Conservation (phyloP, 2,113 vertebrate genomes). For the Colistium nudipinnis region DNA sequence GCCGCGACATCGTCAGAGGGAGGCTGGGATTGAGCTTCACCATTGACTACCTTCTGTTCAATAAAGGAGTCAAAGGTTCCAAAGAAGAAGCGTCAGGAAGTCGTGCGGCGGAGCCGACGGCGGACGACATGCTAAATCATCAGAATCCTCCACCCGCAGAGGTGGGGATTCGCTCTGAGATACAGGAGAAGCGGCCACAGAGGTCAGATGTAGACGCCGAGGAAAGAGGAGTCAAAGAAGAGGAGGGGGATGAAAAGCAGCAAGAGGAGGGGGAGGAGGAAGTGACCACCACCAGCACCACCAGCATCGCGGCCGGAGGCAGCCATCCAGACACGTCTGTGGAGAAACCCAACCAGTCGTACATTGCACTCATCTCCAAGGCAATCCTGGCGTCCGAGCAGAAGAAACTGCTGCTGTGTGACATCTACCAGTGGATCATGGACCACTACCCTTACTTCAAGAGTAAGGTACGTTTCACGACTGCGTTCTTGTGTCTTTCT, state of each 20-base stretch:
- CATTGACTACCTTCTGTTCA: conserved; percentile 84
- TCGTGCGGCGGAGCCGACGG: conserved; percentile 37
- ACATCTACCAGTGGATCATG: conserved; percentile 92
- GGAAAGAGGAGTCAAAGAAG: conserved; percentile 44
- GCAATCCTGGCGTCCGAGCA: conserved; percentile 85
- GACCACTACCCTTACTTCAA: conserved; percentile 88
- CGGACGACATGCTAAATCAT: conserved; percentile 40
- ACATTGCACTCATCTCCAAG: conserved; percentile 87
- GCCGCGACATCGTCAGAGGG: conserved; percentile 29
- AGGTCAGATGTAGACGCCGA: conserved; percentile 19
- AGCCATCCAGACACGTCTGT: conserved; percentile 25
- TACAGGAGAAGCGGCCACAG: conserved; percentile 28
- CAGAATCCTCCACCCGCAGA: conserved; percentile 50
- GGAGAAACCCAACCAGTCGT: conserved; percentile 85
- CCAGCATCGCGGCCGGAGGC: too few relatives aligned
- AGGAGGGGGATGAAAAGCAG: conserved; percentile 49
- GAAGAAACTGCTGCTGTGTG: conserved; percentile 87
- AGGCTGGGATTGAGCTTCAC: conserved; percentile 81
- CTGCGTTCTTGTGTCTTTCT: not conserved
- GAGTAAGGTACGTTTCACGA: conserved; percentile 81
- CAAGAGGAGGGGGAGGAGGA: conserved; percentile 56
- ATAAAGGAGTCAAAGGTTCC: conserved; percentile 69
- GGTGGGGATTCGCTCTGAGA: conserved; percentile 44
- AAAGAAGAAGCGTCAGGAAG: conserved; percentile 57
- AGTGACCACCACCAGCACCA: conserved; percentile 59